Base-by-base conservation (phyloP, 2,888 invertebrate genomes). In the Drosophila anomelani region DNA sequence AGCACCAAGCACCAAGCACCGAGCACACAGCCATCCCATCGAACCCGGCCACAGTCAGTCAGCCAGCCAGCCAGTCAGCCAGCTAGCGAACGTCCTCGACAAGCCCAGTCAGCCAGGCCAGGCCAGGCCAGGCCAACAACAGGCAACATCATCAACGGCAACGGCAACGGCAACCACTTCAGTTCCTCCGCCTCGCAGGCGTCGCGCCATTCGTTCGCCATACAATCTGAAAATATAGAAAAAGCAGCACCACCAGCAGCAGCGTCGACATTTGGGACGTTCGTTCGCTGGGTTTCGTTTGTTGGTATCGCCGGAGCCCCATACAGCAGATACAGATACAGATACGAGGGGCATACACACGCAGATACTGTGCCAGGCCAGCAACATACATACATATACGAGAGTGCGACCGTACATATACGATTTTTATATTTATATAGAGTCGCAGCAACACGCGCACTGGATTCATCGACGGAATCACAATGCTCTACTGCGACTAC, bases 241-340 rank as follows among this genome's bases (percentile, higher is more conserved):
- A 51, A 75, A 79, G 47, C 73, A 78, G 58, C 57, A 56, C 4
- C 56, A 59, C 59, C 63, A 57, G 3, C 56, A 20, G 69, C 80
- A 75, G 70, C 84, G 72, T 64, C 85, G 84, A 86, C 88, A 86
- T 85, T 85, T 88, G 86, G 88, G 86, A 88, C 84, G 86, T 82
- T 82, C 76, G 85, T 82, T 79, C 39, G 63, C 15, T 54, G 36
- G 54, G 63, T 49, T 64, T 64, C 64, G 63, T 26, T 73, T 73
- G 87, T 83, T 85, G 75, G 88, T 85, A 88, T 80, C 88, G 86
- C 78, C 46, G 77, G 70, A 76, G 80, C 75, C 72, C 64, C 83
- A 72, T 44, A 72, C 73, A 82, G 82, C 85, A 82, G 81, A 60
- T 67, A 64, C 58, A 72, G 66, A 81, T 75, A 82, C 81, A 81